phyloP scores from a whole-genome alignment of 2,113 vertebrate species.

The Notarius lentiginosus region DNA sequence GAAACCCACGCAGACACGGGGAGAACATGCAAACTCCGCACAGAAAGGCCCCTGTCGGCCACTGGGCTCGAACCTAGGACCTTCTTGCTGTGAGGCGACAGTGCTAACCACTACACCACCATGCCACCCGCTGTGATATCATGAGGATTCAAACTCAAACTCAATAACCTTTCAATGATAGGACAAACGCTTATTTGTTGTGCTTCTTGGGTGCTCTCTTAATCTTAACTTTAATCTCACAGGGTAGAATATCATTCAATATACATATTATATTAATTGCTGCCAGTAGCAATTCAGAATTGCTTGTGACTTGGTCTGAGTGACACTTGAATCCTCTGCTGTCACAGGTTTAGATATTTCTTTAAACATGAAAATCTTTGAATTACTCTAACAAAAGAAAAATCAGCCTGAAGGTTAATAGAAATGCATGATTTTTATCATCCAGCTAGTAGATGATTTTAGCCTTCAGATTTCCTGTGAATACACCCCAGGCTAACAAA shows the following conservation, averaged over 20 bases:
- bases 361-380: neutral
- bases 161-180: neutral
- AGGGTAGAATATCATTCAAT: neutral
- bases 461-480: too few species aligned
- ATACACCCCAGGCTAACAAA: too few species aligned
- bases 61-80: too few species aligned
- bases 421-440: too few species aligned
- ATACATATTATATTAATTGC: neutral
- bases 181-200: neutral
- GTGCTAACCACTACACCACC: too few species aligned
- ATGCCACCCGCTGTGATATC: neutral
- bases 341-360: too few species aligned
- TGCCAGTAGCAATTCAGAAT: neutral
- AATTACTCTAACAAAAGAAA: neutral
- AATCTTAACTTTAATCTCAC: neutral
- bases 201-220: neutral
- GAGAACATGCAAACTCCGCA: too few species aligned
- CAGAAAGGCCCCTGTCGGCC: too few species aligned
- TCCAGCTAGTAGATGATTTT: too few species aligned
- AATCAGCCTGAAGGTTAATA: too few species aligned
- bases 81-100: too few species aligned
- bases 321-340: neutral
- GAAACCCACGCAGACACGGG: too few species aligned
- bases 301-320: neutral
- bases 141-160: neutral